Evolutionary conservation across 2,888 invertebrate species (phyloP).

Genomic region (Perizoma flavofasciatum): DNA sequence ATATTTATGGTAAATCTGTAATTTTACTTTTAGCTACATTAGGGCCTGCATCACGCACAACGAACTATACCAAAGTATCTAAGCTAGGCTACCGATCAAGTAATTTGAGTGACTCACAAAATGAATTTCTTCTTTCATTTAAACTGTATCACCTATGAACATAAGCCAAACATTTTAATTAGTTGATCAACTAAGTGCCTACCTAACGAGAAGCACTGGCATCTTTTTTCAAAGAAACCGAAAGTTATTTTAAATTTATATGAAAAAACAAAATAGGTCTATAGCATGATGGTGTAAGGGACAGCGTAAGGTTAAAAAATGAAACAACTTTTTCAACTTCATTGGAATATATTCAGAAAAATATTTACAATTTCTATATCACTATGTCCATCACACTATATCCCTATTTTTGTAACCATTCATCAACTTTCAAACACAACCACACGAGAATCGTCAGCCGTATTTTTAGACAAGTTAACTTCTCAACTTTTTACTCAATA

Average conservation of each 20-base stretch:
- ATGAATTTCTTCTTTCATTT: conserved; percentile 20
- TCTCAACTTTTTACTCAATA: too few species aligned
- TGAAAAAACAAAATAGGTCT: conserved; percentile 31
- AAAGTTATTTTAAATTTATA: background rate
- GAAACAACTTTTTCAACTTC: conserved; percentile 64
- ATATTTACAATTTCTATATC: conserved; percentile 56
- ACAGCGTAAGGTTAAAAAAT: conserved; percentile 59
- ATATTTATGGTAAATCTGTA: too few species aligned
- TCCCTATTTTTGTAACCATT: conserved; percentile 38
- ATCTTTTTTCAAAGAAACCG: background rate
- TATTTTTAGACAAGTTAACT: too few species aligned
- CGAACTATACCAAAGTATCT: background rate
- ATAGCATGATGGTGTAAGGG: conserved; percentile 79
- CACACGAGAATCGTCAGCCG: background rate
- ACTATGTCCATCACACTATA: conserved; percentile 78
- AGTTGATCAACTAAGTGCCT: background rate
- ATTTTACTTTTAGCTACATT: too few species aligned
- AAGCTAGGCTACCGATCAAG: conserved; percentile 1
- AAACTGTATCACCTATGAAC: conserved; percentile 33
- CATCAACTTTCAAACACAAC: conserved; percentile 12
- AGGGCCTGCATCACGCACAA: too few species aligned
- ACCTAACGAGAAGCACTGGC: background rate
- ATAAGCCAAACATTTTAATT: background rate
- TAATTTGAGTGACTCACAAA: conserved; percentile 25
- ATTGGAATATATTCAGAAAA: conserved; percentile 66